These are phyloP conservation scores for Xylophagus ater DNA, from an alignment of 2,888 invertebrate genomes.

Conservation along the genomic window DNA sequence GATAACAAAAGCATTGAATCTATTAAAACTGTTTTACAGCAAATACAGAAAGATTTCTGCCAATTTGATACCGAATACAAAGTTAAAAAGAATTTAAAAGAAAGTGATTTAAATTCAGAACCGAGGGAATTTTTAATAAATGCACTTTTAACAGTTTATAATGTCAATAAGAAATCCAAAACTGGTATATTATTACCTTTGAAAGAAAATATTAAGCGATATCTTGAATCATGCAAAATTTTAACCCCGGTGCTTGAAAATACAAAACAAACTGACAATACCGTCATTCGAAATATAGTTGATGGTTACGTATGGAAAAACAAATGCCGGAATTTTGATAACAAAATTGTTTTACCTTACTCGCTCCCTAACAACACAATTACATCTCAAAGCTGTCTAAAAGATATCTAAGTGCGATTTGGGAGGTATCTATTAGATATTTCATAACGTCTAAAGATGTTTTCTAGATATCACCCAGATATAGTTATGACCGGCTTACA, in stretches of 20 bases:
- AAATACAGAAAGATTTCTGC: slow-evolving; percentile 17
- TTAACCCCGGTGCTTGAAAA: slow-evolving; percentile 2
- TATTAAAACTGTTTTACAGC: too few relatives aligned
- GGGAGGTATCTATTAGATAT: too few relatives aligned
- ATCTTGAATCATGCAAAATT: slow-evolving; percentile 6
- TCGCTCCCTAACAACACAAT: too few relatives aligned
- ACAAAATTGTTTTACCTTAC: slow-evolving; percentile 2
- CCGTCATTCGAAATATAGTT: neutral
- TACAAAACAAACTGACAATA: neutral
- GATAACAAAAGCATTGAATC: slow-evolving; percentile 18
- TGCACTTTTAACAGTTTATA: slow-evolving; percentile 2
- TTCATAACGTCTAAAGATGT: too few relatives aligned
- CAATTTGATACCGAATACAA: slow-evolving; percentile 24
- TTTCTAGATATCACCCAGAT: too few relatives aligned
- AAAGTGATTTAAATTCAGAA: slow-evolving; percentile 4
- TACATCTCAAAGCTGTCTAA: too few relatives aligned
- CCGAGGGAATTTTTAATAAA: slow-evolving; percentile 12
- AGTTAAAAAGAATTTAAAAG: slow-evolving; percentile 27
- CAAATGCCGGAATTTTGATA: neutral
- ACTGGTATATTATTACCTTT: slow-evolving; percentile 9
- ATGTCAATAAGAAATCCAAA: neutral
- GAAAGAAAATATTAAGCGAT: slow-evolving; percentile 5
- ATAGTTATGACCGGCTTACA: too few relatives aligned
- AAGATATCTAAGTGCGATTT: too few relatives aligned
- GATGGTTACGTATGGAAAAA: slow-evolving; percentile 1